phyloP scores from a whole-genome alignment of 2,797 vertebrate species.

The Florisuga fusca region DNA sequence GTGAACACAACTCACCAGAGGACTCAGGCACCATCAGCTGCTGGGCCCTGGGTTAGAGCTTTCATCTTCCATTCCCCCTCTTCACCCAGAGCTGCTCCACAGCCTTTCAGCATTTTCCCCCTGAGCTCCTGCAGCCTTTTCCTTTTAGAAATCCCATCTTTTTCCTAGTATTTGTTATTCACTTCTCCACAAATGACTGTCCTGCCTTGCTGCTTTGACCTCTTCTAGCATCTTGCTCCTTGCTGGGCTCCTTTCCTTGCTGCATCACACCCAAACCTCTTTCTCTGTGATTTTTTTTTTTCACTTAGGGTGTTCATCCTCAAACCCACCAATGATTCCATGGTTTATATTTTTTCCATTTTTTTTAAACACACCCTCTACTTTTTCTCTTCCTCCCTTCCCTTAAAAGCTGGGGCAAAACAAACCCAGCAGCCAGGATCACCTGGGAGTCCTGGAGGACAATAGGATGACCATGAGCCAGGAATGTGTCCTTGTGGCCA shows the following conservation, averaged over 20 bases:
- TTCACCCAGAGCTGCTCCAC: background rate
- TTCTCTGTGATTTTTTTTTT: background rate
- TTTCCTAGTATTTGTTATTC: too few relatives aligned
- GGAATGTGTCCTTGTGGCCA: too few relatives aligned
- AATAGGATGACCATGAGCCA: too few relatives aligned
- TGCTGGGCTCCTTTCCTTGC: background rate
- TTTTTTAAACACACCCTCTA: background rate
- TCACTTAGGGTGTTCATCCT: background rate
- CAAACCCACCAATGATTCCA: background rate
- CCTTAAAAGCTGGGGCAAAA: background rate
- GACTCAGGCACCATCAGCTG: background rate
- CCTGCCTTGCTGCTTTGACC: background rate
- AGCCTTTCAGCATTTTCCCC: fast-evolving
- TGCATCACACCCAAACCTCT: background rate
- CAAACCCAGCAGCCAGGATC: background rate
- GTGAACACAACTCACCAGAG: background rate
- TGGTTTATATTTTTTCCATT: background rate
- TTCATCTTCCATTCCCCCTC: background rate
- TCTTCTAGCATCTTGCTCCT: background rate
- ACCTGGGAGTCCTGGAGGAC: too few relatives aligned
- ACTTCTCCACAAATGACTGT: background rate
- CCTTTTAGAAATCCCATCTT: background rate
- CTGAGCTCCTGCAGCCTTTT: background rate
- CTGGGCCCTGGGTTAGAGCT: background rate
- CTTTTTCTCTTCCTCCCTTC: background rate